phyloP scores from a whole-genome alignment of 2,113 vertebrate genomes.

The Varanus komodoensis region DNA sequence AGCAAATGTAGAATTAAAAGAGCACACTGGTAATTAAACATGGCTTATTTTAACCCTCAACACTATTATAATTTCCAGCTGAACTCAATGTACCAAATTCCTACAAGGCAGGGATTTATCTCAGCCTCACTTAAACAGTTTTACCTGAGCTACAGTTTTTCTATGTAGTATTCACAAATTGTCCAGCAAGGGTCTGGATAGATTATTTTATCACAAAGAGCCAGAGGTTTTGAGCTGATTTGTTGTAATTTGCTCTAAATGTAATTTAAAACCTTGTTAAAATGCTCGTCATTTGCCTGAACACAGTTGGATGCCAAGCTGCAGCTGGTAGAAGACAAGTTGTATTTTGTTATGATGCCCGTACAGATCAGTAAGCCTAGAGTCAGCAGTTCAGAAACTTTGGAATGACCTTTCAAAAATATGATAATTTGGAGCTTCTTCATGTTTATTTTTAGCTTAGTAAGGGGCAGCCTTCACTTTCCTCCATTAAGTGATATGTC shows the following conservation, averaged over 20 bases:
- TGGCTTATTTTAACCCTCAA: neutral
- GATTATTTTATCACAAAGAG: conserved; percentile 13
- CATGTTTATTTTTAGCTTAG: neutral
- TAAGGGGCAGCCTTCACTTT: neutral
- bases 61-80: neutral
- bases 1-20: neutral
- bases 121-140: neutral
- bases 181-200: neutral
- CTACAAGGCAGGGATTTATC: neutral
- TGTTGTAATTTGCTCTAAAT: conserved; percentile 7
- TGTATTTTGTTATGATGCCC: neutral
- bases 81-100: neutral
- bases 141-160: neutral
- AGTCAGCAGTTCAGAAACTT: neutral
- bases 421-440: neutral
- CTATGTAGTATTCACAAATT: neutral
- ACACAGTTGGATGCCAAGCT: conserved; percentile 18
- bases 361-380: neutral
- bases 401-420: neutral
- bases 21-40: neutral
- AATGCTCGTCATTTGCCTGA: neutral
- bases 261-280: conserved; percentile 14
- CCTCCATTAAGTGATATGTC: neutral
- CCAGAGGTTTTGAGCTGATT: conserved; percentile 20
- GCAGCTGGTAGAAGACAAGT: neutral